A percentile compares a stretch with the other conserved stretches of the same genome.
Conservation (phyloP, 2,888 invertebrate genomes). For the Patella pellucida region DNA sequence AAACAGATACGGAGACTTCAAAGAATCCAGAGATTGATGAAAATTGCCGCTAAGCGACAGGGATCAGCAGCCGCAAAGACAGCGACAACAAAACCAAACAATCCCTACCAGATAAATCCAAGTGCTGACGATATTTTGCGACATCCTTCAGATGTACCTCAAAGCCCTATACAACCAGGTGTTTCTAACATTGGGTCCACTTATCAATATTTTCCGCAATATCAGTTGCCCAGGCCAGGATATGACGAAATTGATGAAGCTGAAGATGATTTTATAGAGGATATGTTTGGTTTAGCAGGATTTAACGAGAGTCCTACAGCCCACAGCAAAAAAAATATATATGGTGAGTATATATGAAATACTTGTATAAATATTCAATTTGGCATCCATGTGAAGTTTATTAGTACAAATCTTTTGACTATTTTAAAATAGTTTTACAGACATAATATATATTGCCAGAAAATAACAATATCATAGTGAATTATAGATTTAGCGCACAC, state of each 20-base stretch:
- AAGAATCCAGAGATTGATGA: not conserved
- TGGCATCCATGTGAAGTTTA: too few relatives aligned
- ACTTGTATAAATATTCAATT: too few relatives aligned
- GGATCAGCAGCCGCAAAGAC: not conserved
- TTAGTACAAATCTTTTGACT: too few relatives aligned
- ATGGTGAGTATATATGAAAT: not conserved
- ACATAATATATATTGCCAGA: too few relatives aligned
- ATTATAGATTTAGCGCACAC: too few relatives aligned
- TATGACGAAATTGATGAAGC: constrained; percentile 5
- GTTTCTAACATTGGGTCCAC: too few relatives aligned
- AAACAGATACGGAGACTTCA: not conserved
- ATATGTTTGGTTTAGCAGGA: not conserved
- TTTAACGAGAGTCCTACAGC: not conserved
- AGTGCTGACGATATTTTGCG: not conserved
- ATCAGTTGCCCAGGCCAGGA: not conserved
- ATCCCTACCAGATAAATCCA: not conserved
- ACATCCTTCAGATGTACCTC: not conserved
- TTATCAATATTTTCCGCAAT: too few relatives aligned
- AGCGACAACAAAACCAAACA: not conserved
- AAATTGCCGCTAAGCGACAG: not conserved
- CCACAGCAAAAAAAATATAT: not conserved
- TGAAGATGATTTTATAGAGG: not conserved
- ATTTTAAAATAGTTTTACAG: too few relatives aligned
- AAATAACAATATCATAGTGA: too few relatives aligned
- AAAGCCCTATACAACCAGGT: not conserved